A percentile compares a stretch with the other conserved stretches of the same genome.
phyloP scores from a whole-genome alignment of 2,113 vertebrate genomes.

The Coregonus clupeaformis region DNA sequence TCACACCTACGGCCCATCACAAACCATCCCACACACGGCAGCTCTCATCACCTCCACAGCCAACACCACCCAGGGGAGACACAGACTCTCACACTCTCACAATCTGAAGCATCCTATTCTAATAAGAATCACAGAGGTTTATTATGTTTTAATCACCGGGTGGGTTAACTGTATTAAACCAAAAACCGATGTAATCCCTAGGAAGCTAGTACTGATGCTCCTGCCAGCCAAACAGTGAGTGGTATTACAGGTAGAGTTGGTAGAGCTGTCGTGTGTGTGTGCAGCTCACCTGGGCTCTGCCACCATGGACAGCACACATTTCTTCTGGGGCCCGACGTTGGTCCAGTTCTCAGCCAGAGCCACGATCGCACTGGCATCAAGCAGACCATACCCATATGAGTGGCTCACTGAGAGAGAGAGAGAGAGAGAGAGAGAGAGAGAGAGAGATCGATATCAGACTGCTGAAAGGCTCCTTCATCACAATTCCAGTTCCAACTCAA shows the following conservation, averaged over 20 bases:
- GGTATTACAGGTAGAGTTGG: neutral
- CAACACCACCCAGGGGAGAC: neutral
- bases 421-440: neutral
- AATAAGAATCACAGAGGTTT: neutral
- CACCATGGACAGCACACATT: conserved; percentile 85
- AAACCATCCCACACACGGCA: neutral
- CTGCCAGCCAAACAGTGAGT: neutral
- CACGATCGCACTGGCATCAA: conserved; percentile 91
- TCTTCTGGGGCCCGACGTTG: conserved; percentile 84
- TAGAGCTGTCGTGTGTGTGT: neutral
- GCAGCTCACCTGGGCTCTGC: conserved; percentile 81
- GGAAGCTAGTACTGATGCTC: neutral
- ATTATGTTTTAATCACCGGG: neutral
- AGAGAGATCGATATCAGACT: conserved; percentile 32
- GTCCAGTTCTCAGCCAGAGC: conserved; percentile 88
- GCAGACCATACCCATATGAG: conserved; percentile 91
- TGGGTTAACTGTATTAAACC: neutral
- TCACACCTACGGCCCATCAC: conserved; percentile 8
- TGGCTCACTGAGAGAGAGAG: conserved; percentile 85
- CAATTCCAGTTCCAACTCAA: conserved; percentile 15
- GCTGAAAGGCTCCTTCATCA: conserved; percentile 21
- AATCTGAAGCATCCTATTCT: neutral
- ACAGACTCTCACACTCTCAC: neutral
- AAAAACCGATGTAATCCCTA: conserved; percentile 2
- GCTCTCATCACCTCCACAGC: neutral